Evolutionary conservation across 2,113 vertebrate genomes (phyloP), one percentile per base, ranked within the genome.

Genomic region (Trichomycterus rosablanca): DNA sequence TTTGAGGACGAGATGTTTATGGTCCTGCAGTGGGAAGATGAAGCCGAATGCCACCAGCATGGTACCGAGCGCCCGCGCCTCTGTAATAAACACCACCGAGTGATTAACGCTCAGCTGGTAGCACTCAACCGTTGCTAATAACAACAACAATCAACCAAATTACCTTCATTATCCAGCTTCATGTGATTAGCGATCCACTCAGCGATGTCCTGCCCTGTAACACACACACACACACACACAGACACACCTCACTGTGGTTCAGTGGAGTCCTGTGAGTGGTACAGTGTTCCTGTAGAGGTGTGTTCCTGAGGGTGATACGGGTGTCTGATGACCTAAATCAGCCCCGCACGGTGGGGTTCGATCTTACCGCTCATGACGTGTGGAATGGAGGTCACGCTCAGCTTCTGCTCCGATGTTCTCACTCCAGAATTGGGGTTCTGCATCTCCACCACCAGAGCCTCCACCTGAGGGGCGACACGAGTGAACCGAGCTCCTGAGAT

Each of bases 11-110:
- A 98, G 89, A 68, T 91, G 97, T 80, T 80, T 95, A 52, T 93
- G 93, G 72, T 98, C 92, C 74, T 93, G 90, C 46, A 99, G 84
- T 1, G 94, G 93, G 67, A 97, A 99, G 74, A 98, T 87, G 74
- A 94, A 97, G 0, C 95, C 94, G 0, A 85, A 93, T 57, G 91
- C 90, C 75, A 95, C 89, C 40, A 98, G 76, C 79, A 95, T 86
- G 77, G 91, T 94, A 12, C 92, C 89, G 62, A 95, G 72, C 54
- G 83, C 86, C 34, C 88, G 71, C 1, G 91, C 90, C 84, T 99
- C 96, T 99, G 71, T 22, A 28, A 71, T 1, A 28, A 8, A 56
- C n/a, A 20, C 3, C n/a, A n/a, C n/a, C n/a, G n/a, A 22, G 14
- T 42, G 16, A 39, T 37, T 10, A 32, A 19, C 8, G 8, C 14